Evolutionary conservation across 2,113 vertebrate species (phyloP).

Genomic region (Danionella cerebrum): DNA sequence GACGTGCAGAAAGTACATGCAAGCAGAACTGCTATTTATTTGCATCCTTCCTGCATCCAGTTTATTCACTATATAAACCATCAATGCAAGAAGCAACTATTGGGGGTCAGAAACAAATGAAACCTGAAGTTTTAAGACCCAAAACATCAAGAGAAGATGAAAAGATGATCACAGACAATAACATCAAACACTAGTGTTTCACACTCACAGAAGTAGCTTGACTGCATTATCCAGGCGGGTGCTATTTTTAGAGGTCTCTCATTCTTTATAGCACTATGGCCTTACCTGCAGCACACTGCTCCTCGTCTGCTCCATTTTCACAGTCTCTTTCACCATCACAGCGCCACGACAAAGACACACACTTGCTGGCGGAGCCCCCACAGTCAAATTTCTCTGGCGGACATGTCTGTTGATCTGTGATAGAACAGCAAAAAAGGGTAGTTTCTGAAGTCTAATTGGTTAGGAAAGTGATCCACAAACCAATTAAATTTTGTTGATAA

Average conservation of each 20-base stretch:
- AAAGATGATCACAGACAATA: no score
- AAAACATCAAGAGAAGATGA: no score
- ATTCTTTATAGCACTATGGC: not conserved
- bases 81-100: not conserved
- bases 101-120: not conserved
- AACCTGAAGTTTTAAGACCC: no score
- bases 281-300: constrained; percentile 80
- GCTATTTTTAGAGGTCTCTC: not conserved
- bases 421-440: constrained; percentile 38
- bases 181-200: not conserved
- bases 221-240: not conserved
- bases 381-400: constrained; percentile 91
- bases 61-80: not conserved
- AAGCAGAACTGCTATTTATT: not conserved
- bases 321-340: constrained; percentile 93
- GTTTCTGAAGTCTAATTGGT: no score
- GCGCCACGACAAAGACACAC: constrained; percentile 86
- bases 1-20: not conserved
- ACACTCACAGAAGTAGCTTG: not conserved
- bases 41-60: not conserved
- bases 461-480: no score
- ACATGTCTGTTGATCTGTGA: constrained; percentile 81
- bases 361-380: constrained; percentile 80
- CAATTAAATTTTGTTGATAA: no score
- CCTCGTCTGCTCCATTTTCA: constrained; percentile 84